phyloP scores from a whole-genome alignment of 2,888 invertebrate species.

The Incurvaria masculella region DNA sequence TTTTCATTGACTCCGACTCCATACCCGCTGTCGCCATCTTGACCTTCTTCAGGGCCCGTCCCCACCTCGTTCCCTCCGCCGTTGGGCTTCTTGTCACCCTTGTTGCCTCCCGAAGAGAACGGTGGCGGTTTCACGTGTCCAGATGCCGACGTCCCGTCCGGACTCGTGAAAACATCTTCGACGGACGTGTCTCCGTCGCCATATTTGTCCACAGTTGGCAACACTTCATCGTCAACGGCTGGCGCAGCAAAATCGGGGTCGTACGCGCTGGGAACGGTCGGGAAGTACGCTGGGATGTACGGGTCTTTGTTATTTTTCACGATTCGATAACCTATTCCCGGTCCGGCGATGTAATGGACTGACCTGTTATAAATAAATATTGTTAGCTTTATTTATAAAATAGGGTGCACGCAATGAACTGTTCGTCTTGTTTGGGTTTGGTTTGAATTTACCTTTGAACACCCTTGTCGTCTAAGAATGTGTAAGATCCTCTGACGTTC shows the following conservation, averaged over 20 bases:
- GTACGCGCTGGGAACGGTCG: slow-evolving; percentile 55
- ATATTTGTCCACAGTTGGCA: slow-evolving; percentile 26
- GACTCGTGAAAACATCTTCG: slow-evolving; percentile 28
- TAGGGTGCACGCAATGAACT: background rate
- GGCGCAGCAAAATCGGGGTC: slow-evolving; percentile 45
- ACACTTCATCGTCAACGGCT: slow-evolving; percentile 19
- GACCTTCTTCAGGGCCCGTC: background rate
- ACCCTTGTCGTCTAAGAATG: slow-evolving; percentile 75
- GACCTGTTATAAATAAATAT: slow-evolving; percentile 44
- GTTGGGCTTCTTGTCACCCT: slow-evolving; percentile 24
- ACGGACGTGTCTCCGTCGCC: slow-evolving; percentile 13
- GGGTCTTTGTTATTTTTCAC: slow-evolving; percentile 69
- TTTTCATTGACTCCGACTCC: background rate
- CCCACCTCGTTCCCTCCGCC: slow-evolving; percentile 8
- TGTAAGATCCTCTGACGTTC: slow-evolving; percentile 72
- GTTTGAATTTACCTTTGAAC: slow-evolving; percentile 52
- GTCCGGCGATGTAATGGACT: slow-evolving; percentile 76
- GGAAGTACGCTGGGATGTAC: slow-evolving; percentile 59
- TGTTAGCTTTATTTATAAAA: too few species aligned
- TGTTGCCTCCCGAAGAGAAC: slow-evolving; percentile 32
- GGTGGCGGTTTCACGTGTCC: slow-evolving; percentile 55
- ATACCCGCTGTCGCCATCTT: background rate
- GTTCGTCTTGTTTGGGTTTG: background rate
- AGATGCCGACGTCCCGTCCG: slow-evolving; percentile 56
- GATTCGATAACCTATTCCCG: slow-evolving; percentile 73